Percentiles rank a stretch among this genome's conserved stretches.
Conservation (phyloP, 2,797 vertebrate species). For the Graptemys geographica region DNA sequence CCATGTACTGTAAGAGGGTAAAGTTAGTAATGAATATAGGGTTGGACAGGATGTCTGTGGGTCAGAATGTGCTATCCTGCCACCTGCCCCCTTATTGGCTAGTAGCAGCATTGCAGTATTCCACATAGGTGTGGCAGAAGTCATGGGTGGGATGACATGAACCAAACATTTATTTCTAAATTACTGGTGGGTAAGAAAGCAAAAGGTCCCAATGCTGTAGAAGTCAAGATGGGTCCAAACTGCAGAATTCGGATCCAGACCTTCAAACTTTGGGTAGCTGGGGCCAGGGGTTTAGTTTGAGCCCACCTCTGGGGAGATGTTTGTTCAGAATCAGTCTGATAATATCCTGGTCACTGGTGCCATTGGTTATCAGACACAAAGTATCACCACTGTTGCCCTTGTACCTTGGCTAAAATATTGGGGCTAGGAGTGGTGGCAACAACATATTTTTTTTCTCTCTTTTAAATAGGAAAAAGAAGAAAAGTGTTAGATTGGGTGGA, state of each 20-base stretch:
- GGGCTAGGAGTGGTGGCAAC: not conserved
- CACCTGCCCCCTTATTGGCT: not conserved
- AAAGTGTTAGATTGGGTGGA: not conserved
- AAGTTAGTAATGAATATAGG: not conserved
- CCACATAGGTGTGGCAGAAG: not conserved
- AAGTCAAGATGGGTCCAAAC: not conserved
- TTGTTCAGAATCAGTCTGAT: not conserved
- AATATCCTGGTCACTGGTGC: not conserved
- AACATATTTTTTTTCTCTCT: not conserved
- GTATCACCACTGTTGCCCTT: not conserved
- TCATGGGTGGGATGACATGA: not conserved
- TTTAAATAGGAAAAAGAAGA: conserved; percentile 3
- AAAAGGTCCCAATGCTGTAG: not conserved
- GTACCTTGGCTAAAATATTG: not conserved
- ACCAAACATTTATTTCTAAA: not conserved
- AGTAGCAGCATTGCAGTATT: not conserved
- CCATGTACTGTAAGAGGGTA: not conserved
- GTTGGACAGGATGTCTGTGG: not conserved
- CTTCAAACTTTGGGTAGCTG: not conserved
- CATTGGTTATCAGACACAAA: not conserved
- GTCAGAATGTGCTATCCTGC: not conserved
- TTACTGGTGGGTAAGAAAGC: not conserved
- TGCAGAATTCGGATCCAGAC: not conserved
- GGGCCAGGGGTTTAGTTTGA: not conserved
- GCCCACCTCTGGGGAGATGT: not conserved